Base-by-base conservation (phyloP, 2,888 invertebrate genomes). In the Monopis laevigella region DNA sequence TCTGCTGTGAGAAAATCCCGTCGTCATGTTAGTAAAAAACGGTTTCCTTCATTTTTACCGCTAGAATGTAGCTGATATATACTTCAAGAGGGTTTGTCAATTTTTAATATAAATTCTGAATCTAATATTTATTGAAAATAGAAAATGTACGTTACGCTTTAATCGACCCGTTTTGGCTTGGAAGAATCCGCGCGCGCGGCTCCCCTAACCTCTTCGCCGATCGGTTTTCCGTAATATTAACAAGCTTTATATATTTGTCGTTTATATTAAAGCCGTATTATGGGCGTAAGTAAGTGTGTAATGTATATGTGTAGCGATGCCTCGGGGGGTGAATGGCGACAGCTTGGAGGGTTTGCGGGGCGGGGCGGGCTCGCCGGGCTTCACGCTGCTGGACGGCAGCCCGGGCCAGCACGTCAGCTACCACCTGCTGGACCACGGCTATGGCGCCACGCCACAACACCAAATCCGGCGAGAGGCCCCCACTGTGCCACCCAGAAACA, bases 401-500 rank as follows among this genome's bases (percentile, higher is more conserved):
- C 81, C 81, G 49, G 68, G 72, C 58, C 81, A 82, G 62, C 71
- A 82, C 53, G 75, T 84, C 56, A 88, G 87, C 72, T 89, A 88
- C 51, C 92, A 93, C 72, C 84, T 93, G 55, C 83, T 91, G 55
- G 93, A 93, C 70, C 93, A 93, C 64, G 92, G 91, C 53, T 93
- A 93, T 77, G 92, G 92, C 51, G 90, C 89, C 56, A 90, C 91
- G 49, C 89, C 91, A 46, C 86, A 88, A 61, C 85, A 85, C 55
- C 87, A 86, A 66, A 83, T 86, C 51, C 80, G 85, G 57, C 80
- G 82, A 48, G 82, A 82, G 69, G 82, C 73, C 60, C 82, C 69
- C 53, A 61, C 77, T 50, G 75, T 69, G 60, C 82, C 82, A 62
- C 80, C 83, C 62, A 82, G 81, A 67, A 81, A 80, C 54, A 84